Conservation (phyloP, 1,140 invertebrate species). For the Listronotus bonariensis region DNA sequence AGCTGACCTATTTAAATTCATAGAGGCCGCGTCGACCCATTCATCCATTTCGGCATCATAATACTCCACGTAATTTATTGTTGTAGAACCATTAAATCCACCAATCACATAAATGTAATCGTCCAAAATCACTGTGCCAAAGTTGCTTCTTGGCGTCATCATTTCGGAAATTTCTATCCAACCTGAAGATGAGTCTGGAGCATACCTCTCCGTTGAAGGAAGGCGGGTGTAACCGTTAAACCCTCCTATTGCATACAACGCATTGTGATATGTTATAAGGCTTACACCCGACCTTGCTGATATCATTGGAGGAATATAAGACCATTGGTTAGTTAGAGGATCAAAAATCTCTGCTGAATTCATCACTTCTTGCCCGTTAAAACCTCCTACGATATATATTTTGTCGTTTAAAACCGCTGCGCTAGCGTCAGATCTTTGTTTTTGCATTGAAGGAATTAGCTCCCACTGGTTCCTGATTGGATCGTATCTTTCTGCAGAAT, state of each 20-base stretch:
- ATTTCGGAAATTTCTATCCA: conserved; percentile 70
- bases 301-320: conserved; percentile 71
- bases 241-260: conserved; percentile 70
- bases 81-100: conserved; percentile 71
- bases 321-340: conserved; percentile 70
- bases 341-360: conserved; percentile 69
- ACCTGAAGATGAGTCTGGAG: conserved; percentile 36
- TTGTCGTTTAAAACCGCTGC: conserved; percentile 65
- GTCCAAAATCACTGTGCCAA: conserved; percentile 70
- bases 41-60: conserved; percentile 70
- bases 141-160: conserved; percentile 77
- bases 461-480: conserved; percentile 80
- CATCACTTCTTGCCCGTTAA: conserved; percentile 72
- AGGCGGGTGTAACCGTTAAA: conserved; percentile 69
- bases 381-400: conserved; percentile 76
- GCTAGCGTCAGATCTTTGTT: conserved; percentile 79
- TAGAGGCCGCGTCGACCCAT: conserved; percentile 70
- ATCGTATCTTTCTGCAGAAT: conserved; percentile 73
- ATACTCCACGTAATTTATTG: conserved; percentile 72
- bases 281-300: conserved; percentile 73
- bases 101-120: conserved; percentile 74
- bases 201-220: conserved; percentile 56
- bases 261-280: conserved; percentile 65
- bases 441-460: conserved; percentile 78
- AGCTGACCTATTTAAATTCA: conserved; percentile 73